Evolutionary conservation across 2,797 vertebrate species (phyloP), one percentile per base, ranked within the genome.

Genomic region (Botia almorhae): DNA sequence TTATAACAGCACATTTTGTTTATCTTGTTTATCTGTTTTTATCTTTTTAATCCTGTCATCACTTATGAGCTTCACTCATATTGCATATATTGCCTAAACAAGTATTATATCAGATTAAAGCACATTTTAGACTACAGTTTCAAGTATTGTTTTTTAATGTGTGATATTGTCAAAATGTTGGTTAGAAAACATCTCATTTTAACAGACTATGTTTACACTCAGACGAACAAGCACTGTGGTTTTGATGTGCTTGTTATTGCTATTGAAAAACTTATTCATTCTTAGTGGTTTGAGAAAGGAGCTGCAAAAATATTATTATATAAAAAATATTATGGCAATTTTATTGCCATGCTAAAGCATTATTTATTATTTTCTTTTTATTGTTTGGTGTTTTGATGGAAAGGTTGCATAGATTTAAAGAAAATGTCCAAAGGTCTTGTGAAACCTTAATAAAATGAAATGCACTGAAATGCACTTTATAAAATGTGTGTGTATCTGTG

Each of bases 361-460:
- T 13, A 64, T 67, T 51, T 64, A 51, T 76, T 2, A 19, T 39
- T 8, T 12, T 2, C 3, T 39, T 74, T 50, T 3, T 68, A 43
- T 70, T 70, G 46, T 69, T 43, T 55, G 26, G 53, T 56, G 13
- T 61, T 58, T 4, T 43, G 39, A 43, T 56, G 36, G 4, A 43
- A 43, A 77, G 17, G 16, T 46, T 61, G 39, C 7, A 33, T 46
- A 33, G 33, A 33, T 33, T 33, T 33, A 5, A 33, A 33, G 33
- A 33, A 68, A 13, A 55, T 56, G 55, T 36, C 14, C 5, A 8
- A 67, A 29, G 8, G 16, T 48, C 51, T 77, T 29, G 10, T 48
- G 2, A 69, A 75, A 64, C 2, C 16, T 61, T 14, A 8, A 17
- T 55, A 17, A 76, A 53, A 76, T 53, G 2, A 75, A 69, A 55